Conservation (phyloP, 2,888 invertebrate species). For the Pollenia angustigena region DNA sequence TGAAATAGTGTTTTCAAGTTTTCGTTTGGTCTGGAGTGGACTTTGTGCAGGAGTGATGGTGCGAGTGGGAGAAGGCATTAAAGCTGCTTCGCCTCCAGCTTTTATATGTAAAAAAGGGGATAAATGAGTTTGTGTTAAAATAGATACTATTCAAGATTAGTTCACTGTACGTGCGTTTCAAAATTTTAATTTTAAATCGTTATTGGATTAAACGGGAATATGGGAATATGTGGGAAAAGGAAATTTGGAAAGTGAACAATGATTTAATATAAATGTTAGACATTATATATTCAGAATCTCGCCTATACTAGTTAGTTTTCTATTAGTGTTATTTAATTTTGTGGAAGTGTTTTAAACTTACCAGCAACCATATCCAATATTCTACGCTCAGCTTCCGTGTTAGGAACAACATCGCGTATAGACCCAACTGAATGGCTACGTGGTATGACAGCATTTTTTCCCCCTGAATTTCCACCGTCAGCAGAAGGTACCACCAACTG, state of each 20-base stretch:
- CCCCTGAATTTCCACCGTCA: conserved; percentile 82
- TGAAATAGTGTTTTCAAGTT: conserved; percentile 90
- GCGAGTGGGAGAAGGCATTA: conserved; percentile 87
- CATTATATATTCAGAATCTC: conserved; percentile 12
- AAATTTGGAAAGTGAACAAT: conserved; percentile 70
- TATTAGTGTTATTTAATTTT: neutral
- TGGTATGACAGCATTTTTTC: conserved; percentile 86
- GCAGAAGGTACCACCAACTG: conserved; percentile 89
- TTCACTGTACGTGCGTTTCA: conserved; percentile 75
- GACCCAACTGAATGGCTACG: conserved; percentile 90
- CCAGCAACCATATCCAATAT: conserved; percentile 90
- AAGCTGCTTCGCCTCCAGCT: conserved; percentile 85
- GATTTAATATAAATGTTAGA: conserved; percentile 20
- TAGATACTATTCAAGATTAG: conserved; percentile 77
- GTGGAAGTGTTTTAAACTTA: conserved; percentile 74
- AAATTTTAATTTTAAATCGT: conserved; percentile 16
- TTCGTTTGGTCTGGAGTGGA: conserved; percentile 88
- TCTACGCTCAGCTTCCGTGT: conserved; percentile 89
- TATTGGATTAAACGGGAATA: conserved; percentile 16
- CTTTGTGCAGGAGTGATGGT: conserved; percentile 85
- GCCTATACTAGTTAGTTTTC: neutral
- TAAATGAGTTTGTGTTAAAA: conserved; percentile 74
- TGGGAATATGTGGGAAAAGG: conserved; percentile 26
- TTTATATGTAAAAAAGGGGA: conserved; percentile 70
- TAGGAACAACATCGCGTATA: conserved; percentile 88